Evolutionary conservation across 2,113 vertebrate species (phyloP).

Genomic region (Deroptyus accipitrinus): DNA sequence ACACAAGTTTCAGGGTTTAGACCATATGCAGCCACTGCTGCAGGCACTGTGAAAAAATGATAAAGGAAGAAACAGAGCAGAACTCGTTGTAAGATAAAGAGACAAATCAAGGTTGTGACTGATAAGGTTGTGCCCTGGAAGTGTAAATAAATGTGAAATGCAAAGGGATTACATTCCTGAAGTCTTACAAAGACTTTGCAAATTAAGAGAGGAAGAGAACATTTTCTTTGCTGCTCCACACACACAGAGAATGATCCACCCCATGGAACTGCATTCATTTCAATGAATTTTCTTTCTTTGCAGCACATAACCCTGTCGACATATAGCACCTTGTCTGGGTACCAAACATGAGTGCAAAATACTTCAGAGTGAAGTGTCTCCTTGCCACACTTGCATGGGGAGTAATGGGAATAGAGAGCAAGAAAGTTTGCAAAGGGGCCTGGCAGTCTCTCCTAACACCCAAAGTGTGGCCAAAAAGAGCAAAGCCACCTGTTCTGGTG

Average conservation of each 20-base stretch:
- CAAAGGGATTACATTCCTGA: background rate
- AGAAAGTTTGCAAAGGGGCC: background rate
- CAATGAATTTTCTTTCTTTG: background rate
- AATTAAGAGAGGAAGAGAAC: background rate
- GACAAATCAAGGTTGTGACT: background rate
- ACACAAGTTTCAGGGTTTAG: background rate
- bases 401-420: background rate
- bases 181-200: background rate
- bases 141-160: constrained; percentile 22
- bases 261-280: background rate
- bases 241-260: background rate
- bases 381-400: background rate
- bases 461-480: background rate
- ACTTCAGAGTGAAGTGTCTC: background rate
- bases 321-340: background rate
- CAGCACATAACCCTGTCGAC: background rate
- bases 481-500: background rate
- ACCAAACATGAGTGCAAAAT: background rate
- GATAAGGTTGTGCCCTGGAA: background rate
- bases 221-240: background rate
- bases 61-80: constrained; percentile 48
- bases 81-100: background rate
- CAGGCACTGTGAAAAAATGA: background rate
- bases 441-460: background rate
- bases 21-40: constrained; percentile 27